phyloP scores from a whole-genome alignment of 2,797 vertebrate genomes.

The Aeoliscus strigatus region DNA sequence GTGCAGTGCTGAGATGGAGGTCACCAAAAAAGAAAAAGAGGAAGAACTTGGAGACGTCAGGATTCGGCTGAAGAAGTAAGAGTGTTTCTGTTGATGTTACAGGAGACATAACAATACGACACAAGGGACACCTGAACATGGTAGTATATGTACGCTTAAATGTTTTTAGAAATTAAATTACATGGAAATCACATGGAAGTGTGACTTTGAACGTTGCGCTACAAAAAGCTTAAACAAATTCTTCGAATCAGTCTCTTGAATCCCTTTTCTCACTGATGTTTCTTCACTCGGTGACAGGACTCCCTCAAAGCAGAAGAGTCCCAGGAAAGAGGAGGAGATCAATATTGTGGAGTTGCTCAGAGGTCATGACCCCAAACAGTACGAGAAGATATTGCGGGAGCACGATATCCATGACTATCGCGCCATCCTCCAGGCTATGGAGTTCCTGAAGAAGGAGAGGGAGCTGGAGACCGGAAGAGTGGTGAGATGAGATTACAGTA shows the following conservation, averaged over 20 bases:
- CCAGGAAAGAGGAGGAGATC: conserved; percentile 81
- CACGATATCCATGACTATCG: conserved; percentile 91
- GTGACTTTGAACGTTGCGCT: no score
- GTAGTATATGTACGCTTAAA: no score
- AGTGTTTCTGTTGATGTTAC: no score
- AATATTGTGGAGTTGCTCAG: conserved; percentile 87
- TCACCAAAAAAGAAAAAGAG: conserved; percentile 83
- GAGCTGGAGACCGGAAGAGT: conserved; percentile 79
- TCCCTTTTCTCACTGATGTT: no score
- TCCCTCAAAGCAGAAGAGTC: conserved; percentile 84
- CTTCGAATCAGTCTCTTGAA: no score
- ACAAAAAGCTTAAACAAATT: no score
- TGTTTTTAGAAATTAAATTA: no score
- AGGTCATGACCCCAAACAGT: conserved; percentile 93
- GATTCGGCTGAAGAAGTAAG: conserved; percentile 90
- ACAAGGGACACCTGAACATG: no score
- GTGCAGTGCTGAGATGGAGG: conserved; percentile 81
- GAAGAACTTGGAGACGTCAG: conserved; percentile 79
- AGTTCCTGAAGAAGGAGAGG: conserved; percentile 83
- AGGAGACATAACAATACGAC: no score
- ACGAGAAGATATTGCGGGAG: conserved; percentile 86
- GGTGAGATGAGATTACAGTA: conserved; percentile 77
- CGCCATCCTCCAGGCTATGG: conserved; percentile 88
- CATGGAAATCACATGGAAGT: no score
- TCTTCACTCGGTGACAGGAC: conserved; percentile 65